Conservation (phyloP, 2,888 invertebrate species). For the Eristalinus aeneus region DNA sequence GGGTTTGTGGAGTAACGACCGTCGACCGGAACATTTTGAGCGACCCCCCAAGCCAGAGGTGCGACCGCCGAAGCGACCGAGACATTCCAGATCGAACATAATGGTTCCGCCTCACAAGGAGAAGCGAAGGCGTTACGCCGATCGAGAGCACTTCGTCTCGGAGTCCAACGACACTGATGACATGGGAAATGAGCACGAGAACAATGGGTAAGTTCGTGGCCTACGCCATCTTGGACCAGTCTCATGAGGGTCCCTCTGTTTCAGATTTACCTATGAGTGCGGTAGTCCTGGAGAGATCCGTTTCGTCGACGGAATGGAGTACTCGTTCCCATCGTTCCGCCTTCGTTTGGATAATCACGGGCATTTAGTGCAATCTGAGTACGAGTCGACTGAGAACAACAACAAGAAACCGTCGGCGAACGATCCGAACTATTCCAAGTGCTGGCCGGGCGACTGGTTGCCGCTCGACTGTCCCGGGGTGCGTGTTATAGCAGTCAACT, state of each 20-base stretch:
- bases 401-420: conserved; percentile 68
- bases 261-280: conserved; percentile 76
- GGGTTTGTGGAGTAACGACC: conserved; percentile 84
- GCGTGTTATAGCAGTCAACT: conserved; percentile 90
- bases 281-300: conserved; percentile 75
- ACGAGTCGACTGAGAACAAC: conserved; percentile 72
- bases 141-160: conserved; percentile 59
- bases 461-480: conserved; percentile 88
- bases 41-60: conserved; percentile 79
- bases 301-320: conserved; percentile 78
- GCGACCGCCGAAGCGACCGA: conserved; percentile 78
- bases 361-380: conserved; percentile 74
- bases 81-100: conserved; percentile 76
- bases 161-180: conserved; percentile 54
- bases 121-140: conserved; percentile 76
- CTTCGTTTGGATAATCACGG: conserved; percentile 77
- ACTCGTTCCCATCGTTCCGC: conserved; percentile 79
- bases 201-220: conserved; percentile 47
- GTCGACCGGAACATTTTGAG: conserved; percentile 78
- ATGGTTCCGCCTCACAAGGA: conserved; percentile 77
- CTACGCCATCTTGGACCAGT: background rate
- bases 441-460: conserved; percentile 95
- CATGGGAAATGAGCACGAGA: conserved; percentile 50
- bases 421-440: conserved; percentile 83
- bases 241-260: background rate